Evolutionary conservation across 2,888 invertebrate species (phyloP), one percentile per base, ranked within the genome.

Genomic region (Hermaeophaga mercurialis): DNA sequence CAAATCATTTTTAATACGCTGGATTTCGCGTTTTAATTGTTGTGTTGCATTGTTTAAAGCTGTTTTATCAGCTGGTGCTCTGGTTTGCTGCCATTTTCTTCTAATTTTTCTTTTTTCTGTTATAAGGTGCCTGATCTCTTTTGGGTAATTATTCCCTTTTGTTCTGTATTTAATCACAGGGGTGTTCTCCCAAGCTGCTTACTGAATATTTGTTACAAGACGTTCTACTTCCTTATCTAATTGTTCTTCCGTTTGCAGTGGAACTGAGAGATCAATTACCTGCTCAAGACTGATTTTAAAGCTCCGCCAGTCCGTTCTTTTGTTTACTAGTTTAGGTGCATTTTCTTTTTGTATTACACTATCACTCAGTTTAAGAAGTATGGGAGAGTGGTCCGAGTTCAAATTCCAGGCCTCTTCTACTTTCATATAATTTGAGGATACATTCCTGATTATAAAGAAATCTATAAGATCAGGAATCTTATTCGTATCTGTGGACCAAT

Each of bases 351-450:
- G 38, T 4, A 48, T 48, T 14, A 38, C 26, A 15, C 2, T 48
- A 15, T 48, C 36, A 26, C 24, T 48, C 1, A 48, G 26, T 2
- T 24, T 48, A 17, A 48, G 38, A 26, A 48, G 15, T 19, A 48
- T 48, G 9, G 48, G 38, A 24, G 38, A 48, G 26, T 48, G 38
- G 15, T 38, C 48, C 2, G 38, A 48, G 24, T 46, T 52, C 39
- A 61, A 22, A 22, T 55, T 15, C 19, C 28, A 58, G 12, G 19
- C 45, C 15, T 58, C 54, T 34, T 58, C 50, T 19, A 46, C 28
- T 8, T 54, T 19, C 3, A 61, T 34, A 28, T 48, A 58, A 45
- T 55, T 61, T 31, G 39, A 1, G 8, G 52, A 50, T 7, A 58
- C 39, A 39, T 46, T 54, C 11, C 22, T 46, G 3, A 49, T n/a